Evolutionary conservation across 2,888 invertebrate species (phyloP).

Genomic region (Stenodera caucasica): DNA sequence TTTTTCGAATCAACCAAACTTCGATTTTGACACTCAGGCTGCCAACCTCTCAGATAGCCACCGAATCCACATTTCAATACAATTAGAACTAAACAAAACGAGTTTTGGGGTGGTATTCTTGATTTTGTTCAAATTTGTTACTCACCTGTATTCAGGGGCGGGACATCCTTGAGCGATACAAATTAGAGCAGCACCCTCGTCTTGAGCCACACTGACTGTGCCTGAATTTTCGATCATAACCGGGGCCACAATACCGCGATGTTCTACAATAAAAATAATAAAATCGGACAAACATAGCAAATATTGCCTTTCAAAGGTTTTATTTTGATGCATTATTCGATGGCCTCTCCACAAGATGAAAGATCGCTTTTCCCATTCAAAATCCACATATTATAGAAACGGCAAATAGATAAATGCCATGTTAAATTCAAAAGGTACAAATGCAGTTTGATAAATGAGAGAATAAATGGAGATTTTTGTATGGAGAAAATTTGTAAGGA

Average conservation of each 20-base stretch:
- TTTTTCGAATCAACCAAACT: too few relatives aligned
- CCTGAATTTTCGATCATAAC: slow-evolving; percentile 72
- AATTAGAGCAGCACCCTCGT: slow-evolving; percentile 73
- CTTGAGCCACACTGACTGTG: slow-evolving; percentile 70
- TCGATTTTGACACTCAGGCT: too few relatives aligned
- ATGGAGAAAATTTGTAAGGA: too few relatives aligned
- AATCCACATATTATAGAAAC: neutral
- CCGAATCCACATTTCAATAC: too few relatives aligned
- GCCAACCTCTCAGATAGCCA: too few relatives aligned
- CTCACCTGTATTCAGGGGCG: slow-evolving; percentile 75
- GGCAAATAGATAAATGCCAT: neutral
- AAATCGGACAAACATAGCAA: neutral
- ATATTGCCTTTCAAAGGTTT: neutral
- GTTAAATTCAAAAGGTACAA: neutral
- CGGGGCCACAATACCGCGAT: slow-evolving; percentile 71
- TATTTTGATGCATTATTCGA: neutral
- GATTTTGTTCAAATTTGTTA: neutral
- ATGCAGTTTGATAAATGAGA: neutral
- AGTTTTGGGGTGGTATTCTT: too few relatives aligned
- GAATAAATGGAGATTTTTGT: neutral
- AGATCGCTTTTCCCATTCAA: neutral
- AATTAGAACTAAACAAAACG: too few relatives aligned
- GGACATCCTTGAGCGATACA: slow-evolving; percentile 82
- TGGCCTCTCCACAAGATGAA: neutral
- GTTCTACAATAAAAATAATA: too few relatives aligned